These are phyloP conservation scores for Fragum fragum DNA, from an alignment of 2,888 invertebrate species.

Conservation along the genomic window DNA sequence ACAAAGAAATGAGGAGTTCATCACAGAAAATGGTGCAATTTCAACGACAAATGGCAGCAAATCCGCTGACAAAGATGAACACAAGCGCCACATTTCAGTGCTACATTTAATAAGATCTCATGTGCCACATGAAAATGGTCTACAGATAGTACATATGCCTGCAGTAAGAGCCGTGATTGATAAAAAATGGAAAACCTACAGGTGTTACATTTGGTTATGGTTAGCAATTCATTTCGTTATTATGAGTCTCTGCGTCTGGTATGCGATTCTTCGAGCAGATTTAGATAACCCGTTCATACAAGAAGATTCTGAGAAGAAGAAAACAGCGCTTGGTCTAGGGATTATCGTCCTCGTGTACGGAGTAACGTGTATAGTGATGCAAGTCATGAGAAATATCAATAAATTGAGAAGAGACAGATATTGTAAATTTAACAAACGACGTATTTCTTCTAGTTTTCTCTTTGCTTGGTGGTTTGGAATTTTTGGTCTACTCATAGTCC, in stretches of 20 bases:
- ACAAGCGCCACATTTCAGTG: background rate
- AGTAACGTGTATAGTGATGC: background rate
- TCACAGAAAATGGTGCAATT: too few relatives aligned
- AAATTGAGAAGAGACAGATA: background rate
- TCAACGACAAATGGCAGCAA: too few relatives aligned
- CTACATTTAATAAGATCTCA: background rate
- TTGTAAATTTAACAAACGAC: too few relatives aligned
- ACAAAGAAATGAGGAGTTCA: too few relatives aligned
- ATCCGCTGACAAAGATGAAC: too few relatives aligned
- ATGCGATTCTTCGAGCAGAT: background rate
- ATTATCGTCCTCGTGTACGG: background rate
- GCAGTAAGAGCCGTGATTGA: background rate
- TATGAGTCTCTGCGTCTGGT: background rate
- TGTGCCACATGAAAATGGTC: background rate
- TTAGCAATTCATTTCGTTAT: background rate
- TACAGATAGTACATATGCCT: background rate
- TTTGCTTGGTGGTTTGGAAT: background rate
- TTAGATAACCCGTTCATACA: background rate
- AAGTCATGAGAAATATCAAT: background rate
- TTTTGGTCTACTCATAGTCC: background rate
- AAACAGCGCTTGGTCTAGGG: background rate
- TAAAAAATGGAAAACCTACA: background rate
- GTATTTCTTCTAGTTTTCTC: background rate
- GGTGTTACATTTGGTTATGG: background rate
- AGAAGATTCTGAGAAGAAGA: background rate